These are phyloP conservation scores for Cylas formicarius DNA, from an alignment of 1,140 invertebrate species.

Conservation along the genomic window DNA sequence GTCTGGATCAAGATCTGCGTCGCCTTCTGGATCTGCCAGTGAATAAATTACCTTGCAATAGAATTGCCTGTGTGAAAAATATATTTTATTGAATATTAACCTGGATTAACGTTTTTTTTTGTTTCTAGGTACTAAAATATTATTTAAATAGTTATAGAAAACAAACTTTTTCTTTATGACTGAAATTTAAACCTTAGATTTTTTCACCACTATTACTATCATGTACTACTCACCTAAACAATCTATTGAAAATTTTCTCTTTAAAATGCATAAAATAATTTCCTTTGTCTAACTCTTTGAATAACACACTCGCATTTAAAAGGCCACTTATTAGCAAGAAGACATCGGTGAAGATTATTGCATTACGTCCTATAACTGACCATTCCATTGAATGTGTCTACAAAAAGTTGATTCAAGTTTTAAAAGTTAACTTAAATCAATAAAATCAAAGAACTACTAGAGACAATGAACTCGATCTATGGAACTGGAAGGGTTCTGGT, in stretches of 20 bases:
- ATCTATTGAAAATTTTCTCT: slow-evolving; percentile 25
- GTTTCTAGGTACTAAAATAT: too few species aligned
- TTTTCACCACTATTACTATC: too few species aligned
- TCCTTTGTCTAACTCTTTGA: slow-evolving; percentile 31
- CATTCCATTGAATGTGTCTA: slow-evolving; percentile 58
- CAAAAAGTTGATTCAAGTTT: slow-evolving; percentile 55
- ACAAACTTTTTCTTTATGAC: slow-evolving; percentile 6
- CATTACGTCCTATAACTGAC: slow-evolving; percentile 62
- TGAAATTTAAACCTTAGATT: too few species aligned
- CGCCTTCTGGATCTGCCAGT: slow-evolving; percentile 9
- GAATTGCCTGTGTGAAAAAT: background rate
- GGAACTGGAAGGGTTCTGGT: too few species aligned
- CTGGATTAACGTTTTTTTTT: too few species aligned
- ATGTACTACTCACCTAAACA: slow-evolving; percentile 29
- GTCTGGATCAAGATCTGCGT: slow-evolving; percentile 26
- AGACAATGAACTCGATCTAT: too few species aligned
- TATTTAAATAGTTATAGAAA: too few species aligned
- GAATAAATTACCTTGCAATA: slow-evolving; percentile 7
- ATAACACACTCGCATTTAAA: slow-evolving; percentile 56
- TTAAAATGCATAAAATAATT: slow-evolving; percentile 20
- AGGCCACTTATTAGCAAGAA: slow-evolving; percentile 70
- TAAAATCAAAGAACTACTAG: slow-evolving; percentile 40
- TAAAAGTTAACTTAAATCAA: background rate
- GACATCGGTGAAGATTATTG: slow-evolving; percentile 66
- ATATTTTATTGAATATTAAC: too few species aligned